A percentile compares a stretch with the other conserved stretches of the same genome.
These are phyloP conservation scores for Candoia aspera DNA, from an alignment of 2,113 vertebrate genomes.

Conservation along the genomic window DNA sequence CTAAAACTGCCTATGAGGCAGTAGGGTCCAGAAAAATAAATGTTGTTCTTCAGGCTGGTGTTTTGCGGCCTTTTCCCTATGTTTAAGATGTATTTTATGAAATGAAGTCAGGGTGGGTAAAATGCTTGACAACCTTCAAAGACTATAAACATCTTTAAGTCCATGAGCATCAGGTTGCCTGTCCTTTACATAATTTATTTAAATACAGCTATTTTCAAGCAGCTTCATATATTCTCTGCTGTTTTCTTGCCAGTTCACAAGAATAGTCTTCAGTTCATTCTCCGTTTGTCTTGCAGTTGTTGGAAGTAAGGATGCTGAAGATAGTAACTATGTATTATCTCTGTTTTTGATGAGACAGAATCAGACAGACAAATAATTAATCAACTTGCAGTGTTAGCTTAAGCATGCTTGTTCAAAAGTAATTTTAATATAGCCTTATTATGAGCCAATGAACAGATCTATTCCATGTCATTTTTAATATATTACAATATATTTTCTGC, in stretches of 20 bases:
- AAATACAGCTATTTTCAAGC: neutral
- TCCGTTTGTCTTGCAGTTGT: conserved; percentile 2
- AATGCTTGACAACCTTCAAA: neutral
- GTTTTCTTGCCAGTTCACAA: neutral
- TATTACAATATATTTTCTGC: neutral
- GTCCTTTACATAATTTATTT: neutral
- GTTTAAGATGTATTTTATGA: neutral
- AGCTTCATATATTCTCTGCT: neutral
- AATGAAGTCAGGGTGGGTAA: neutral
- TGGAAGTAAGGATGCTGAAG: neutral
- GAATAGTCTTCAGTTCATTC: neutral
- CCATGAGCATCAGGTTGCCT: neutral
- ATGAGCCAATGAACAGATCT: too few species aligned
- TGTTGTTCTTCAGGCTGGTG: neutral
- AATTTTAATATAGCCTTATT: neutral
- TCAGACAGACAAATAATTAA: neutral
- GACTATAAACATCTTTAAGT: neutral
- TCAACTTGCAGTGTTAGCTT: neutral
- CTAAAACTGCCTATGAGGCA: too few species aligned
- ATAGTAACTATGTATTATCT: conserved; percentile 7
- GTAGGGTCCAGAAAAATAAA: neutral
- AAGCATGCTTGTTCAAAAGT: neutral
- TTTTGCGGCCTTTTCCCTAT: neutral
- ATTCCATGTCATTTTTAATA: too few species aligned
- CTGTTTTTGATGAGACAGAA: neutral